phyloP scores from a whole-genome alignment of 1,140 invertebrate species.

The Drosophila guanche region DNA sequence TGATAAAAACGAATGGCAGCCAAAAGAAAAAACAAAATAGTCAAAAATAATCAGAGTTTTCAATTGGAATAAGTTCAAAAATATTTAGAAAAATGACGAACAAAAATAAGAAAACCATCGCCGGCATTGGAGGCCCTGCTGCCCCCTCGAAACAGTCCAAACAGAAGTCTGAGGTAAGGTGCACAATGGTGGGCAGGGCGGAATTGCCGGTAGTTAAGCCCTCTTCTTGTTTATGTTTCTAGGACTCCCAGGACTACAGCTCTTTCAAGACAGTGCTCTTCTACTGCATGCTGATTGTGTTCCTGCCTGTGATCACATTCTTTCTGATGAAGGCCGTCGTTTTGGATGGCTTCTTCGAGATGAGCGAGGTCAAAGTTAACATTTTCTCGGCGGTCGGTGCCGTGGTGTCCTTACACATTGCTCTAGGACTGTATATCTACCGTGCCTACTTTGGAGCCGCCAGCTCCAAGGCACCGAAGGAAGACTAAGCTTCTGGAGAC shows the following conservation, averaged over 20 bases:
- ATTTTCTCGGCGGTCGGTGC: conserved; percentile 90
- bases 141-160: conserved; percentile 33
- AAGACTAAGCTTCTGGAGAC: conserved; percentile 32
- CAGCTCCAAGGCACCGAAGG: conserved; percentile 43
- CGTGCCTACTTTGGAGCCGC: conserved; percentile 87
- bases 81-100: conserved; percentile 51
- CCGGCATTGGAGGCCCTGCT: conserved; percentile 27
- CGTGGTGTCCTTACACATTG: conserved; percentile 88
- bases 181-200: neutral
- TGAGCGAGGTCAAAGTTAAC: conserved; percentile 87
- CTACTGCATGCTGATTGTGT: conserved; percentile 87
- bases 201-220: conserved; percentile 40
- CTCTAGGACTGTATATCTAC: conserved; percentile 90
- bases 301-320: conserved; percentile 86
- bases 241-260: conserved; percentile 84
- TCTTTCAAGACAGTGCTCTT: conserved; percentile 87
- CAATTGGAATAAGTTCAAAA: conserved; percentile 5
- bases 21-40: conserved; percentile 42
- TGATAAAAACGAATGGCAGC: conserved; percentile 51
- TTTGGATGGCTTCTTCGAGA: conserved; percentile 85
- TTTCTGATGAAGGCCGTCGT: conserved; percentile 86
- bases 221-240: conserved; percentile 17
- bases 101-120: conserved; percentile 51
- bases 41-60: conserved; percentile 40
- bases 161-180: conserved; percentile 62